These are phyloP conservation scores for Sisyra nigra DNA, from an alignment of 2,888 invertebrate species.

Conservation along the genomic window DNA sequence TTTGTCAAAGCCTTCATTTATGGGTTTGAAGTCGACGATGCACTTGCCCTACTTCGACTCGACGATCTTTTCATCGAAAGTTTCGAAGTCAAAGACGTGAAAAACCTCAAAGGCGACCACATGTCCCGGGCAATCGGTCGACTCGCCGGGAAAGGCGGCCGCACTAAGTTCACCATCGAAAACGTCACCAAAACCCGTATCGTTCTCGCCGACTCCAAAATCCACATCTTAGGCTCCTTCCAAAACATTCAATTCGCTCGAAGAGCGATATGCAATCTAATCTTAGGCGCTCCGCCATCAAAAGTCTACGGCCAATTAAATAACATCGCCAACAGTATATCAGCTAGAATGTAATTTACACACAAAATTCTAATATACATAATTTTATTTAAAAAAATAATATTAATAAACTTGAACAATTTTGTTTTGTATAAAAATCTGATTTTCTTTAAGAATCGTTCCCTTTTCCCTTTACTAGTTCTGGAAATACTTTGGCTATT, in stretches of 20 bases:
- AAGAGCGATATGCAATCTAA: slow-evolving; percentile 88
- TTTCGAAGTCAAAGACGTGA: slow-evolving; percentile 94
- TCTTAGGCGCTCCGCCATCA: slow-evolving; percentile 91
- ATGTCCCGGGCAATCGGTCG: slow-evolving; percentile 92
- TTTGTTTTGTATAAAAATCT: slow-evolving; percentile 21
- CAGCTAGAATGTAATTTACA: slow-evolving; percentile 56
- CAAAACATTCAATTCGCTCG: slow-evolving; percentile 92
- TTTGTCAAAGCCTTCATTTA: slow-evolving; percentile 92
- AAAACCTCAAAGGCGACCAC: slow-evolving; percentile 89
- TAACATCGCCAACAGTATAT: slow-evolving; percentile 66
- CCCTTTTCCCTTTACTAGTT: slow-evolving; percentile 1
- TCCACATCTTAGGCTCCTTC: slow-evolving; percentile 93
- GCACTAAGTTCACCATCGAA: slow-evolving; percentile 96
- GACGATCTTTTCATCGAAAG: slow-evolving; percentile 96
- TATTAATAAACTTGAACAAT: background rate
- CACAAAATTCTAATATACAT: background rate
- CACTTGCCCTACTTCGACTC: slow-evolving; percentile 79
- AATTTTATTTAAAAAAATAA: too few relatives aligned
- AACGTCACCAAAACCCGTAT: slow-evolving; percentile 98
- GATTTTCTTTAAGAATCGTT: background rate
- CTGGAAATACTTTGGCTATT: slow-evolving; percentile 16
- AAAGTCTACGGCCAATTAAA: slow-evolving; percentile 94
- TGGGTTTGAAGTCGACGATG: slow-evolving; percentile 96
- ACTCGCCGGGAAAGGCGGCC: slow-evolving; percentile 91
- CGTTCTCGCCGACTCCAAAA: slow-evolving; percentile 89